Percentiles rank a stretch among this genome's conserved stretches.
phyloP scores from a whole-genome alignment of 2,113 vertebrate species.

The Recurvirostra avosetta region DNA sequence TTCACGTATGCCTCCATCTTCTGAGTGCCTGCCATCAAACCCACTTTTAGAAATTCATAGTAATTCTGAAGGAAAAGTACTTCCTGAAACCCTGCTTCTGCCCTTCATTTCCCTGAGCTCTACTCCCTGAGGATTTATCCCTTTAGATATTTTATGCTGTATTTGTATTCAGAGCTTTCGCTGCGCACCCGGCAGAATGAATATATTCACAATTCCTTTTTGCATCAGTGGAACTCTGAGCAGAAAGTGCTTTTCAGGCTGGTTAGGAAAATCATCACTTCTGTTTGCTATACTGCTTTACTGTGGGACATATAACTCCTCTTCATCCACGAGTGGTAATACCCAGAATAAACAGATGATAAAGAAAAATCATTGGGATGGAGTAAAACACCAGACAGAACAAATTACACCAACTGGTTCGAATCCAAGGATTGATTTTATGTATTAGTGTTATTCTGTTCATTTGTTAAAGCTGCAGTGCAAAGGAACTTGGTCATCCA shows the following conservation, averaged over 20 bases:
- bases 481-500: background rate
- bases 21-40: background rate
- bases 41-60: background rate
- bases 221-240: constrained; percentile 18
- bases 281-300: constrained; percentile 34
- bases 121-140: background rate
- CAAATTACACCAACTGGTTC: background rate
- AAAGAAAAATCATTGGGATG: background rate
- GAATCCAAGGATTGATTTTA: background rate
- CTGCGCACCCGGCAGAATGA: background rate
- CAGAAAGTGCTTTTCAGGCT: background rate
- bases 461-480: background rate
- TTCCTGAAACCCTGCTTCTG: background rate
- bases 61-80: background rate
- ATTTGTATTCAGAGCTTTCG: constrained; percentile 1
- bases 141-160: background rate
- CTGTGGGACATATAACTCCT: background rate
- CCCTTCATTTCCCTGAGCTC: background rate
- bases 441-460: background rate
- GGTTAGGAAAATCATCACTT: constrained; percentile 26
- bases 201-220: constrained; percentile 1
- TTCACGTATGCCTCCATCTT: background rate
- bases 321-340: background rate
- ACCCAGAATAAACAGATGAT: background rate
- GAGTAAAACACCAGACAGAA: background rate